A percentile compares a stretch with the other conserved stretches of the same genome.
Conservation (phyloP, 2,113 vertebrate genomes). For the Myrmecobius fasciatus region DNA sequence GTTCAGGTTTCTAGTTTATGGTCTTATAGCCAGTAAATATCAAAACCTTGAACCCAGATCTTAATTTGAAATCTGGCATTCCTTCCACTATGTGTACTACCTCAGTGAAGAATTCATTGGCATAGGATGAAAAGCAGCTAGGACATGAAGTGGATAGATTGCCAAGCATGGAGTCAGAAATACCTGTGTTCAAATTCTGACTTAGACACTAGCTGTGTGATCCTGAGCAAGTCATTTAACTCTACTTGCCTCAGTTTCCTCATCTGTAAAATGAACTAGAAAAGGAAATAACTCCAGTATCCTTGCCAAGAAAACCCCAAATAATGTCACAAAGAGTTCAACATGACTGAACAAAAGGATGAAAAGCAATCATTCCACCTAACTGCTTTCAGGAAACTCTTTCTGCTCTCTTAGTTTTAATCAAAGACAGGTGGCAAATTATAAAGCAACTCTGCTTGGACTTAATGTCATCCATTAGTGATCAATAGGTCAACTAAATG, state of each 20-base stretch:
- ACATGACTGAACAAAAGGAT: not conserved
- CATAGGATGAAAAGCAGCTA: not conserved
- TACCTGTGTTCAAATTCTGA: not conserved
- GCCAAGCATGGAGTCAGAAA: not conserved
- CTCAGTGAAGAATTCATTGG: not conserved
- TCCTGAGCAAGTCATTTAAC: not conserved
- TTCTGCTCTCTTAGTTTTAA: not conserved
- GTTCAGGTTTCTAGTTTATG: not conserved
- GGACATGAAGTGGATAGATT: not conserved
- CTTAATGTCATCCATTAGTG: not conserved
- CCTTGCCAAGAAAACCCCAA: not conserved
- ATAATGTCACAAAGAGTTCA: not conserved
- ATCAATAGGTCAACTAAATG: not conserved
- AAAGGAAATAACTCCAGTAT: not conserved
- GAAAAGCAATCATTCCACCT: not conserved
- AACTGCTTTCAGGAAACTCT: not conserved
- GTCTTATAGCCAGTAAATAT: not conserved
- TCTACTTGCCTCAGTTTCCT: not conserved
- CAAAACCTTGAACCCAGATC: not conserved
- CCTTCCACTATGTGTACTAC: not conserved
- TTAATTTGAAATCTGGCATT: not conserved
- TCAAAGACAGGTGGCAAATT: not conserved
- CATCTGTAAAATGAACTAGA: not conserved
- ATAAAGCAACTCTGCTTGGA: not conserved
- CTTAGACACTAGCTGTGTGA: not conserved